Evolutionary conservation across 2,888 invertebrate genomes (phyloP).

Genomic region (Drosophila cracens): DNA sequence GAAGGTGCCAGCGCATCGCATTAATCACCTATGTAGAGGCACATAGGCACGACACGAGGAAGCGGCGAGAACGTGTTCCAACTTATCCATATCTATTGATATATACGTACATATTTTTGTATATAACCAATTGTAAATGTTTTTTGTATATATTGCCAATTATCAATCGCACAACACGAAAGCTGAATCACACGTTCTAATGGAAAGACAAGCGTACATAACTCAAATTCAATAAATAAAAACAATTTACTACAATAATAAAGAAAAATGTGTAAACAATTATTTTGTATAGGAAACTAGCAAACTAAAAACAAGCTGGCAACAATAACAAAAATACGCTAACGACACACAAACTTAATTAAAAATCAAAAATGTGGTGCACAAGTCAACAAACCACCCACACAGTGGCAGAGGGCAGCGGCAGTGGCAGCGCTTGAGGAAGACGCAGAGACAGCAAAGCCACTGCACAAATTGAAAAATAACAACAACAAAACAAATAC

Average conservation of each 20-base stretch:
- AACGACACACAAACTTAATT: slow-evolving; percentile 61
- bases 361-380: slow-evolving; percentile 55
- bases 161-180: slow-evolving; percentile 47
- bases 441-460: slow-evolving; percentile 1
- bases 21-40: slow-evolving; percentile 39
- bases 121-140: background rate
- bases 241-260: background rate
- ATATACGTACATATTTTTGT: slow-evolving; percentile 11
- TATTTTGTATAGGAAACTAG: slow-evolving; percentile 34
- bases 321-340: slow-evolving; percentile 5
- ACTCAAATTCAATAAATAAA: slow-evolving; percentile 19
- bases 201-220: slow-evolving; percentile 15
- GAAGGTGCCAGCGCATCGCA: slow-evolving; percentile 58
- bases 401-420: slow-evolving; percentile 34
- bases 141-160: slow-evolving; percentile 24
- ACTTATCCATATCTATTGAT: slow-evolving; percentile 30
- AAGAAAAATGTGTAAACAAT: slow-evolving; percentile 30
- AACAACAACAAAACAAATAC: background rate
- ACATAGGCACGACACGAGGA: slow-evolving; percentile 12
- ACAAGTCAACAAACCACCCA: slow-evolving; percentile 72
- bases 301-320: slow-evolving; percentile 4
- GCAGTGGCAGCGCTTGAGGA: slow-evolving; percentile 2
- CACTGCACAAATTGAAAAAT: slow-evolving; percentile 58
- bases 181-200: slow-evolving; percentile 62
- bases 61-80: slow-evolving; percentile 18